phyloP scores from a whole-genome alignment of 2,113 vertebrate species.

The Diadophis punctatus region DNA sequence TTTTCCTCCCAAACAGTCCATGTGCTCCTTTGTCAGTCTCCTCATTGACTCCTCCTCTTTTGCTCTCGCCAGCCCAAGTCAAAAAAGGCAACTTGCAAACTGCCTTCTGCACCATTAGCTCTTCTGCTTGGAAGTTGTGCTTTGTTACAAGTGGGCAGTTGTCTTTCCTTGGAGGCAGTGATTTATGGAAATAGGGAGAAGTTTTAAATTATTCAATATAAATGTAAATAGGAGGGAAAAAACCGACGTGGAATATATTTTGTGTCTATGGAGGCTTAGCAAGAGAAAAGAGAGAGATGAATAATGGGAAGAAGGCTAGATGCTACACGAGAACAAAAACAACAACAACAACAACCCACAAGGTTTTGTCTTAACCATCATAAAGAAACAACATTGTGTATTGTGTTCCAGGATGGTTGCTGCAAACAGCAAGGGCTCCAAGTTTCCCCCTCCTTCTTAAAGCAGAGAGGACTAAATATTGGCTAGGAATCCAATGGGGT shows the following conservation, averaged over 20 bases:
- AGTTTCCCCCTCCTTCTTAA: neutral
- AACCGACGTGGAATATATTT: slow-evolving; percentile 65
- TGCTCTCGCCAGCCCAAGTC: neutral
- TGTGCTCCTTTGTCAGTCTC: neutral
- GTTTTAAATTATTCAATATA: slow-evolving; percentile 80
- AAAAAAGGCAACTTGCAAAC: neutral
- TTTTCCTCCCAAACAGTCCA: neutral
- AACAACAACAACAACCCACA: neutral
- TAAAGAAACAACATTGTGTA: slow-evolving; percentile 36
- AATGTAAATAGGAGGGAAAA: slow-evolving; percentile 72
- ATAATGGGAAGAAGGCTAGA: slow-evolving; percentile 53
- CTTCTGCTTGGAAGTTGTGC: slow-evolving; percentile 6
- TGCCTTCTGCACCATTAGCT: slow-evolving; percentile 13
- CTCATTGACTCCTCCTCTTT: neutral
- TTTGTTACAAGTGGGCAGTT: slow-evolving; percentile 9
- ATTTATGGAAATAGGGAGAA: slow-evolving; percentile 70
- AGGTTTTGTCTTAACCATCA: slow-evolving; percentile 24
- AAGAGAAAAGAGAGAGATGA: slow-evolving; percentile 10
- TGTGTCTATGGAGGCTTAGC: slow-evolving; percentile 57
- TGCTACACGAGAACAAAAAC: slow-evolving; percentile 24
- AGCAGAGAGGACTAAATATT: neutral
- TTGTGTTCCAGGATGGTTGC: slow-evolving; percentile 32
- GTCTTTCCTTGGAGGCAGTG: slow-evolving; percentile 49
- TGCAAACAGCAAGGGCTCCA: neutral
- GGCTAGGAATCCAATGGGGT: neutral